Percentiles rank a stretch among this genome's conserved stretches.
Evolutionary conservation across 2,113 vertebrate species (phyloP).

Genomic region (Hoplias malabaricus): DNA sequence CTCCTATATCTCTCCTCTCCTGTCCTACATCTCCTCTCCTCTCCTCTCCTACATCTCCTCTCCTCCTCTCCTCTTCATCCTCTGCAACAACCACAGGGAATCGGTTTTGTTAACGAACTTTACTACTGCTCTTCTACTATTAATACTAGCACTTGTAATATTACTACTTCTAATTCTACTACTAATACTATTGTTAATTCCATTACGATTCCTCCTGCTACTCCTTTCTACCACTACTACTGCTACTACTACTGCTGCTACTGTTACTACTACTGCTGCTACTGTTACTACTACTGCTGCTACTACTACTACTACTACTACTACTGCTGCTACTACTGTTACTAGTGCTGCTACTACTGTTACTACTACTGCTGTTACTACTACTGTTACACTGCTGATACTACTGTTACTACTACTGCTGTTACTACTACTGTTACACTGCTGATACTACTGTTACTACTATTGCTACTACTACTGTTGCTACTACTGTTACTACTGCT

Average conservation of each 20-base stretch:
- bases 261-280: background rate
- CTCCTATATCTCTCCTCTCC: conserved; percentile 8
- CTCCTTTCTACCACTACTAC: background rate
- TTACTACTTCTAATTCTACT: background rate
- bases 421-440: background rate
- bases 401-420: background rate
- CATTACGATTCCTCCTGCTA: background rate
- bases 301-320: background rate
- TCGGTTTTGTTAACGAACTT: too few species aligned
- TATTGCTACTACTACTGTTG: background rate
- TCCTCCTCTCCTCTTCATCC: too few species aligned
- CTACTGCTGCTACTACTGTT: background rate
- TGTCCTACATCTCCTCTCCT: too few species aligned
- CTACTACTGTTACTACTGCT: background rate
- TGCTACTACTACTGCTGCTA: background rate
- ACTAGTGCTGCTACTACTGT: background rate
- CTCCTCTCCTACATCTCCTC: conserved; percentile 1
- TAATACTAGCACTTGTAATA: background rate
- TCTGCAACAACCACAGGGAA: too few species aligned
- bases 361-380: background rate
- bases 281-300: background rate
- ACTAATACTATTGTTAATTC: background rate
- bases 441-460: background rate
- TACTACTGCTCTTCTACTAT: background rate
- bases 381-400: background rate